phyloP scores from a whole-genome alignment of 2,888 invertebrate species.

The Lepidonotus clava region DNA sequence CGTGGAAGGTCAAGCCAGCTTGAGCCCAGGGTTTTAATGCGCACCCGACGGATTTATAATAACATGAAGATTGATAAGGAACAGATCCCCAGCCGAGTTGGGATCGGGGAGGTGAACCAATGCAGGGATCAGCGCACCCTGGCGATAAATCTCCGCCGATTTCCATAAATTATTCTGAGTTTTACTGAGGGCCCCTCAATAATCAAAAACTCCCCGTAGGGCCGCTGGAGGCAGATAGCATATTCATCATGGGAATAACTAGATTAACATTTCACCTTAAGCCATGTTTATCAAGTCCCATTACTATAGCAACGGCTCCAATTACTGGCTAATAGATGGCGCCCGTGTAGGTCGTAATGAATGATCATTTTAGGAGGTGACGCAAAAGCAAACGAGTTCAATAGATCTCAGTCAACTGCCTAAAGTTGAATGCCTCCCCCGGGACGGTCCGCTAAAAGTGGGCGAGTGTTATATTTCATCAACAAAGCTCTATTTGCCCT shows the following conservation, averaged over 20 bases:
- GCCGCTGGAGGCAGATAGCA: background rate
- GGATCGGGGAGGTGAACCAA: background rate
- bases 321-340: conserved; percentile 10
- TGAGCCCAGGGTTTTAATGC: background rate
- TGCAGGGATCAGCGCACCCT: background rate
- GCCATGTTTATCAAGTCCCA: conserved; percentile 6
- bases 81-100: background rate
- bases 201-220: background rate
- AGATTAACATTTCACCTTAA: conserved; percentile 32
- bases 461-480: background rate
- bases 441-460: background rate
- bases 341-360: background rate
- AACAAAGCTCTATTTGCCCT: background rate
- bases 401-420: background rate
- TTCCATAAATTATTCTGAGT: background rate
- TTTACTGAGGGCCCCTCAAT: background rate
- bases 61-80: conserved; percentile 42
- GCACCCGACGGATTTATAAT: conserved; percentile 11
- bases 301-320: background rate
- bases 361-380: background rate
- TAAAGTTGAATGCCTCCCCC: background rate
- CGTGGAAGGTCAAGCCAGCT: background rate
- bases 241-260: background rate
- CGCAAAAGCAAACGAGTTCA: background rate
- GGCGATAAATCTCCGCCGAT: conserved; percentile 7